Percentiles rank a stretch among this genome's conserved stretches.
These are phyloP conservation scores for Syrmaticus mikado DNA, from an alignment of 2,113 vertebrate genomes.

Conservation along the genomic window DNA sequence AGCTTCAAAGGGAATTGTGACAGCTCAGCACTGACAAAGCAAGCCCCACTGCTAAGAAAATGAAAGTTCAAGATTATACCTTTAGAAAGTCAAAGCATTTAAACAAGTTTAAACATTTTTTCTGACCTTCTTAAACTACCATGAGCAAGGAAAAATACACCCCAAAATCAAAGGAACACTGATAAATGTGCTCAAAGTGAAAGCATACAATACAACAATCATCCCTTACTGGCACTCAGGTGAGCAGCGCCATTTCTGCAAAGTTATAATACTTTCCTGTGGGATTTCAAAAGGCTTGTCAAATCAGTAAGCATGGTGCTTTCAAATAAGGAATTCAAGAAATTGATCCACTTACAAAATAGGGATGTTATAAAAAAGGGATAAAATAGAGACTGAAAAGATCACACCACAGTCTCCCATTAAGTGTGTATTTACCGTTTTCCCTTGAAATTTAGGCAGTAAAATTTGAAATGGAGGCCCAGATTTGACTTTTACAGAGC, in stretches of 20 bases:
- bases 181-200: neutral
- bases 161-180: neutral
- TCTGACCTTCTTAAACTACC: neutral
- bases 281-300: neutral
- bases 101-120: neutral
- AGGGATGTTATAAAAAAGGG: neutral
- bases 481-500: neutral
- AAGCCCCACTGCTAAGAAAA: neutral
- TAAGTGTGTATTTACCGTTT: neutral
- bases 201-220: neutral
- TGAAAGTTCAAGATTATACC: neutral
- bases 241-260: neutral
- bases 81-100: neutral
- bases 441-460: neutral
- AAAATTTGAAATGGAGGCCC: neutral
- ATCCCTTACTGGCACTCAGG: neutral
- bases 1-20: neutral
- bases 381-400: neutral
- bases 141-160: neutral
- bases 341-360: neutral
- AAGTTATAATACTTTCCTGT: neutral
- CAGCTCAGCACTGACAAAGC: neutral
- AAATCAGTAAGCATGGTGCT: neutral
- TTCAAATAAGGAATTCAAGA: neutral
- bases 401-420: neutral